Base-by-base conservation (phyloP, 2,888 invertebrate genomes). In the Maniola hyperantus region DNA sequence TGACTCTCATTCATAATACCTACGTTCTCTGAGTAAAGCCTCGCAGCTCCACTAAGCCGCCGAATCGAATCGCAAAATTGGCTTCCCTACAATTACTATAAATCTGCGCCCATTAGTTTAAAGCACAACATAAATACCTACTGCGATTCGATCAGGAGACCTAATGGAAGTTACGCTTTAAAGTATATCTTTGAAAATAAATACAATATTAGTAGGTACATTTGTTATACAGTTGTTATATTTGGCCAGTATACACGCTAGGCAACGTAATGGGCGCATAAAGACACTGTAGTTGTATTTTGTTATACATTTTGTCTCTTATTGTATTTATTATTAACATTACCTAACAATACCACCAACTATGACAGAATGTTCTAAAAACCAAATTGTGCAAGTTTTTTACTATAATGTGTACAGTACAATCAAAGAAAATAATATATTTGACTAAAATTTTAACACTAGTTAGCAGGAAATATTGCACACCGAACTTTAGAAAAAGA, bases 301-400 rank as follows among this genome's bases (percentile, higher is more conserved):
- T 53, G 6, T 11, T 26, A 26, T 46, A 1, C 15, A n/a, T 15
- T 46, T n/a, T 10, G 2, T 50, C 11, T 13, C 6, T 4, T 54
- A 46, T 54, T 34, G 34, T 15, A 34, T 13, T 54, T n/a, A 54
- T 8, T 54, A n/a, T n/a, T n/a, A n/a, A n/a, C n/a, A n/a, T n/a
- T n/a, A n/a, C n/a, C n/a, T n/a, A n/a, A n/a, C n/a, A n/a, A n/a
- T 53, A 13, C 11, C 15, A 8, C 7, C 7, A 54, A 54, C 34
- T 54, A 54, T 15, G 54, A 54, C 54, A n/a, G 13, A 54, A 15
- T 10, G 33, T 26, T 34, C 8, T 48, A 48, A 48, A 48, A 46
- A 15, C 15, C 8, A 34, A 36, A 33, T 11, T 51, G n/a, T n/a
- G n/a, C n/a, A n/a, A n/a, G n/a, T 26, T 51, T 5, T 11, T 26